phyloP scores from a whole-genome alignment of 2,797 vertebrate genomes.

The Buceros bicornis region DNA sequence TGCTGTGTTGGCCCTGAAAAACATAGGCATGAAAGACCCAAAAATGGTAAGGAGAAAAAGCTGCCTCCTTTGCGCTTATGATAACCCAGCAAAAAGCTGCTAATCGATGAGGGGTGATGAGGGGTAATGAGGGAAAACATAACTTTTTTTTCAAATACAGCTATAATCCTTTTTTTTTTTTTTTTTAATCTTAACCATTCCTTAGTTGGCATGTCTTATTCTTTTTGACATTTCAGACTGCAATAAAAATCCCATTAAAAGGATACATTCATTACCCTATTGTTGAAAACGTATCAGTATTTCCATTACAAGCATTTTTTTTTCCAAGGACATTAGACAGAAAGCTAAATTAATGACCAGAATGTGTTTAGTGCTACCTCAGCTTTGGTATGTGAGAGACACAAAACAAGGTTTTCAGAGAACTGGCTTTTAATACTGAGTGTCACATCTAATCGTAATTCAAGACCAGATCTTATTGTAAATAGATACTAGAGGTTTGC shows the following conservation, averaged over 20 bases:
- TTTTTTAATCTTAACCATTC: background rate
- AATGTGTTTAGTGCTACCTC: conserved; percentile 43
- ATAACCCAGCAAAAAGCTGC: background rate
- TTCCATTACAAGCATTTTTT: conserved; percentile 12
- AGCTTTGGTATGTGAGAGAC: conserved; percentile 34
- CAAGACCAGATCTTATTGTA: conserved; percentile 53
- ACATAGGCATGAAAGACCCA: conserved; percentile 65
- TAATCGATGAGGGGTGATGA: background rate
- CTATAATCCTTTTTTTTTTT: too few species aligned
- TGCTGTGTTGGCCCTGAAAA: conserved; percentile 73
- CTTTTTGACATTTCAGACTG: conserved; percentile 21
- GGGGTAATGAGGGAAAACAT: background rate
- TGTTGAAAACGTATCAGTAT: conserved; percentile 8
- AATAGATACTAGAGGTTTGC: conserved; percentile 53
- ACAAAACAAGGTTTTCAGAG: conserved; percentile 55
- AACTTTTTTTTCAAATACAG: background rate
- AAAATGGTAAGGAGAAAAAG: conserved; percentile 61
- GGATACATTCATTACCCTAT: background rate
- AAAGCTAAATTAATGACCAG: conserved; percentile 51
- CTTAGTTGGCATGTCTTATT: background rate
- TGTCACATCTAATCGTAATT: conserved; percentile 52
- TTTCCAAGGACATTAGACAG: conserved; percentile 39
- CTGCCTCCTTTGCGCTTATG: background rate
- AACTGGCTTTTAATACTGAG: conserved; percentile 39
- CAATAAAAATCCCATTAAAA: conserved; percentile 26